Conservation (phyloP, 2,888 invertebrate species). For the Pharmacophagus antenor region DNA sequence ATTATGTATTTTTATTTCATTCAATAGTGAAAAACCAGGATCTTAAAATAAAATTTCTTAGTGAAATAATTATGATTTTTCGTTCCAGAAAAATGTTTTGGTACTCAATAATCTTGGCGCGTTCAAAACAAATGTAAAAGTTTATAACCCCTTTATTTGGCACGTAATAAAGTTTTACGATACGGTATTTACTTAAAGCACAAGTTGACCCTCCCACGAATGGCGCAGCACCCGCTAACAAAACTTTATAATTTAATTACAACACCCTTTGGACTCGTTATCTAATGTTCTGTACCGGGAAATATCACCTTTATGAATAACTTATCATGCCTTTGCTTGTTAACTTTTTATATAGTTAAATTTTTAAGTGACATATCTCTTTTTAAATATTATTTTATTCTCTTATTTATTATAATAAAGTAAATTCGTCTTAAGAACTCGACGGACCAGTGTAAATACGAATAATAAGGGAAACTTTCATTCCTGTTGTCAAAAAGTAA, state of each 20-base stretch:
- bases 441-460: too few relatives aligned
- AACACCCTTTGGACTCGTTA: constrained; percentile 70
- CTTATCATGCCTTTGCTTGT: neutral
- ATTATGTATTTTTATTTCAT: neutral
- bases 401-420: neutral
- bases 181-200: constrained; percentile 70
- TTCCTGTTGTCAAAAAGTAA: too few relatives aligned
- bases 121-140: constrained; percentile 65
- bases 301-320: constrained; percentile 28
- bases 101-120: constrained; percentile 57
- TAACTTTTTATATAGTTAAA: neutral
- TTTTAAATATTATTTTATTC: neutral
- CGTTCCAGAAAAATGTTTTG: neutral
- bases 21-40: too few relatives aligned
- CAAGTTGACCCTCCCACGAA: constrained; percentile 68
- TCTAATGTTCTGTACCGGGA: constrained; percentile 37
- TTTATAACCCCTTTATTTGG: constrained; percentile 76
- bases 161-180: constrained; percentile 78
- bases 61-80: neutral
- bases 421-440: too few relatives aligned
- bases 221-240: constrained; percentile 44
- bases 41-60: neutral
- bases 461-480: too few relatives aligned
- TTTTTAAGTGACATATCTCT: too few relatives aligned
- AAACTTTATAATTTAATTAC: constrained; percentile 80